phyloP scores from a whole-genome alignment of 2,888 invertebrate species.

The Cerastis leucographa region DNA sequence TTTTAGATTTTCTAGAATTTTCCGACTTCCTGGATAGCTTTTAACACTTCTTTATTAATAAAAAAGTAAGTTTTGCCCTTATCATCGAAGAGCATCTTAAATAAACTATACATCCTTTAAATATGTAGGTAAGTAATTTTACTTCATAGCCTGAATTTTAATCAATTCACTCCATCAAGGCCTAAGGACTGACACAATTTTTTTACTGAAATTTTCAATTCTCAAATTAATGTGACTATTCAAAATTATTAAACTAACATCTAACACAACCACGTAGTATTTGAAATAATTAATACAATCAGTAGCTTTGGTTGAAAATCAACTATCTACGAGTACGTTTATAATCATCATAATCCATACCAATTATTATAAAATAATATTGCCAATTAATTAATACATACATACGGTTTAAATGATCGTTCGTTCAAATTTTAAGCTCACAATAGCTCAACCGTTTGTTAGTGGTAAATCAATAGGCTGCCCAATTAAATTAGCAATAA shows the following conservation, averaged over 20 bases:
- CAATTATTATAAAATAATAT: neutral
- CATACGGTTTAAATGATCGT: neutral
- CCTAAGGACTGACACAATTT: neutral
- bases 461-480: constrained; percentile 20
- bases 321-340: neutral
- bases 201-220: neutral
- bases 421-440: constrained; percentile 15
- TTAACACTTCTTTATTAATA: neutral
- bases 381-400: constrained; percentile 23
- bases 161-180: no score
- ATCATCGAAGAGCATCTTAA: neutral
- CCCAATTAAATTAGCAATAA: constrained; percentile 19
- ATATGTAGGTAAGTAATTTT: neutral
- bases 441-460: constrained; percentile 16
- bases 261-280: neutral
- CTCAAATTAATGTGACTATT: neutral
- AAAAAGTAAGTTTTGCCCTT: neutral
- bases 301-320: neutral
- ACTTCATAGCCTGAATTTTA: neutral
- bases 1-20: neutral
- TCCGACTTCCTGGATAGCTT: neutral
- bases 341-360: neutral
- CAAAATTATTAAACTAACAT: neutral
- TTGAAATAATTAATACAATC: neutral
- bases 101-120: neutral